Base-by-base conservation (phyloP, 2,888 invertebrate genomes). In the Xylota sylvarum region DNA sequence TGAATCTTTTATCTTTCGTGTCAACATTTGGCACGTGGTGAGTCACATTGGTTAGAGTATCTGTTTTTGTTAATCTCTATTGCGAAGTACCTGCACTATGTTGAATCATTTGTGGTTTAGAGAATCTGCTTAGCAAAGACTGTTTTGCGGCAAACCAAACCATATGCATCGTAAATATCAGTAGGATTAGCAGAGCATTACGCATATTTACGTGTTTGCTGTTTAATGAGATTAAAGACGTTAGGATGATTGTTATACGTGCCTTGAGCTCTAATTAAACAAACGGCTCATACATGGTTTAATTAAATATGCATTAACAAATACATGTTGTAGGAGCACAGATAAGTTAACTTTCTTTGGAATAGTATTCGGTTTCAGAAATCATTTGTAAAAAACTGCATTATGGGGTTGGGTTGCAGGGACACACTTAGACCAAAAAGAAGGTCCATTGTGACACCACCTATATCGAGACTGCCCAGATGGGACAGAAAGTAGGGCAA, bases 31-130 rank as follows among this genome's bases (percentile, higher is more conserved):
- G 52, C 27, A 52, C 27, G 27, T n/a, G 27, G 3, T 52, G 52
- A 52, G 27, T 27, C 52, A 52, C 12, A 9, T 19, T 48, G 7
- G 19, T 10, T 19, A 23, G 50, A 52, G 27, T 23, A 6, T n/a
- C n/a, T 52, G 27, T 27, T 52, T 52, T 52, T 27, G 30, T 52
- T 30, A 52, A 52, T 52, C 30, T 52, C 12, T 27, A 52, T 52
- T 52, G 30, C 27, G 52, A 30, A 30, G 30, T 27, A 27, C 10
- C 52, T 52, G 4, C 1, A 27, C n/a, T 30, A 1, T 12, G 27
- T 27, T 52, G 52, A 52, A 52, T 52, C 30, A 52, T 30, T 52
- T 52, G 52, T 10, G 52, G 52, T 52, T 52, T 52, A 30, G 12
- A 50, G 50, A 23, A 10, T 52, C n/a, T 23, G 0, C n/a, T 50